Evolutionary conservation across 2,888 invertebrate genomes (phyloP).

Genomic region (Lochmaea capreae): DNA sequence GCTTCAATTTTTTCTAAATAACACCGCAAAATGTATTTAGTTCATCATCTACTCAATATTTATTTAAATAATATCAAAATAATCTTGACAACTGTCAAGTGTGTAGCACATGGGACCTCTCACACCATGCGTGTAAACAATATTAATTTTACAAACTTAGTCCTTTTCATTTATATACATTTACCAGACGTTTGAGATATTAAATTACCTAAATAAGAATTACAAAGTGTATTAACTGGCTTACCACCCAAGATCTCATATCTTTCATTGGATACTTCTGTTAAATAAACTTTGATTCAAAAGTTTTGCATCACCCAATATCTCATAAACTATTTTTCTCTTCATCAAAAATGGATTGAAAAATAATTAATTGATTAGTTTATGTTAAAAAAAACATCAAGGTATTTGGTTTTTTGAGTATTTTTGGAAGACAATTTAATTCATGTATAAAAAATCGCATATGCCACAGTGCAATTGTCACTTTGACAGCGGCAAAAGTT

Average conservation of each 20-base stretch:
- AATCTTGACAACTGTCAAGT: conserved; percentile 57
- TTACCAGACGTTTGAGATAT: conserved; percentile 50
- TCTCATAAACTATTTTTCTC: too few species aligned
- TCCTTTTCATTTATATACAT: conserved; percentile 44
- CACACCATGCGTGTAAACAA: conserved; percentile 57
- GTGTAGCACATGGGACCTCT: conserved; percentile 60
- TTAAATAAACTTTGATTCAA: too few species aligned
- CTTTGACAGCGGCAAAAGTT: too few species aligned
- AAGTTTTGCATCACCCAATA: too few species aligned
- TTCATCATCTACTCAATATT: conserved; percentile 46
- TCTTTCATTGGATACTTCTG: too few species aligned
- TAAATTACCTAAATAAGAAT: conserved; percentile 44
- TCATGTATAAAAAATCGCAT: too few species aligned
- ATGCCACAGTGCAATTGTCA: too few species aligned
- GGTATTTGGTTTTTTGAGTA: too few species aligned
- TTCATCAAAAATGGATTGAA: too few species aligned
- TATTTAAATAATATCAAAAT: conserved; percentile 47
- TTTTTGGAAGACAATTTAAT: too few species aligned
- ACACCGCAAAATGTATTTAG: background rate
- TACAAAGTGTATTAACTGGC: background rate
- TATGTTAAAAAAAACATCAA: too few species aligned
- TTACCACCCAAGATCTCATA: background rate
- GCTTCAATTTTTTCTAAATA: background rate
- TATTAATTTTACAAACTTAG: conserved; percentile 54
- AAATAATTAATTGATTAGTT: too few species aligned